Conservation (phyloP, 2,888 invertebrate species). For the Drosophila paracracens region DNA sequence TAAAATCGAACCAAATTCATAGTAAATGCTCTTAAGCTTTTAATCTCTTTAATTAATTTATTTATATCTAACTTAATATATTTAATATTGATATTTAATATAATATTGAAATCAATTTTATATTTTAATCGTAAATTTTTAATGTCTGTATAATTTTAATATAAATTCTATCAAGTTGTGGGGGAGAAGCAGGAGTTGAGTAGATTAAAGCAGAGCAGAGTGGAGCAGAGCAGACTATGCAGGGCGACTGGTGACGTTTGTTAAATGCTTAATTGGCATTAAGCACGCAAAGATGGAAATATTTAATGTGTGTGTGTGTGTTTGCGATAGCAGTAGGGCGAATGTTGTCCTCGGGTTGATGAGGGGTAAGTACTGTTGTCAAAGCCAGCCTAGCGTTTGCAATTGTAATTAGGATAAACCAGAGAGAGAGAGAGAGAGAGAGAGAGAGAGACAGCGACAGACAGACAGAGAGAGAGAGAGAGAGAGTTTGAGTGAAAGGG, state of each 20-base stretch:
- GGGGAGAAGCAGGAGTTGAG: background rate
- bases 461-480: constrained; percentile 5
- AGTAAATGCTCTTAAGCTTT: background rate
- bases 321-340: background rate
- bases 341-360: constrained; percentile 16
- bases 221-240: background rate
- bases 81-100: background rate
- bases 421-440: constrained; percentile 6
- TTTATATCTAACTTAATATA: background rate
- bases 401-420: constrained; percentile 66
- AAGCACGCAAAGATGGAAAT: constrained; percentile 60
- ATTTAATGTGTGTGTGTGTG: background rate
- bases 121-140: background rate
- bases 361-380: constrained; percentile 53
- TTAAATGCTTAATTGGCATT: constrained; percentile 77
- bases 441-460: background rate
- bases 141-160: background rate
- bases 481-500: background rate
- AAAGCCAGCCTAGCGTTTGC: constrained; percentile 61
- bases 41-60: background rate
- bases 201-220: constrained; percentile 36
- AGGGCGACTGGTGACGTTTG: constrained; percentile 42
- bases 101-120: background rate
- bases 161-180: background rate
- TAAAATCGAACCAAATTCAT: background rate